Base-by-base conservation (phyloP, 2,888 invertebrate genomes). In the Vandiemenella viatica region DNA sequence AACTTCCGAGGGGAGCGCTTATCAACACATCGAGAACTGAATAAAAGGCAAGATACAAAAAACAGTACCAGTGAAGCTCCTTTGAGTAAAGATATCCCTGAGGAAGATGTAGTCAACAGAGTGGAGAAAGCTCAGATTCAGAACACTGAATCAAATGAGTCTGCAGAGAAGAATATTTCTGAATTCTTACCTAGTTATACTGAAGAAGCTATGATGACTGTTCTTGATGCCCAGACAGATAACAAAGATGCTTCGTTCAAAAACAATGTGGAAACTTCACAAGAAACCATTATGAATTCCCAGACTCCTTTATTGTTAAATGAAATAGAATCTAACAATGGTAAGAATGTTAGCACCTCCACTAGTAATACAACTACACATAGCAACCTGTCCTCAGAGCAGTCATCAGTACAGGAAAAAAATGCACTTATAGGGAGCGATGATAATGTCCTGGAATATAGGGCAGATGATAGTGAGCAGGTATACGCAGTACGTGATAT, bases 391-490 rank as follows among this genome's bases (percentile, higher is more conserved):
- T n/a, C n/a, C n/a, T n/a, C n/a, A n/a, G n/a, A n/a, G n/a, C 13
- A 13, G n/a, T 32, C 32, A 13, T n/a, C 10, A n/a, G n/a, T 13
- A 32, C 38, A 23, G 4, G 32, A 32, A 45, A 21, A 18, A 41
- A n/a, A n/a, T n/a, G 17, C 26, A 2, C n/a, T 15, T n/a, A 19
- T 17, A 26, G 20, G 17, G 10, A 16, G 26, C 20, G 6, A 20
- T 18, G 38, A 23, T 21, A 37, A 49, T 7, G 46, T 43, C 15
- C 19, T 51, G 10, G 53, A 49, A 13, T 54, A 54, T 26, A 37
- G 49, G 26, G 54, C 52, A n/a, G 54, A 54, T 46, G 54, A 54
- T 32, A 54, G 54, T 44, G 54, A 54, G 13, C 42, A 37, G 23
- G 48, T 49, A 1, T 50, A 45, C 42, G 32, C 46, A 13, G 43